Percentiles rank a stretch among this genome's conserved stretches.
Conservation (phyloP, 2,113 vertebrate genomes). For the Leptocoma aspasia region DNA sequence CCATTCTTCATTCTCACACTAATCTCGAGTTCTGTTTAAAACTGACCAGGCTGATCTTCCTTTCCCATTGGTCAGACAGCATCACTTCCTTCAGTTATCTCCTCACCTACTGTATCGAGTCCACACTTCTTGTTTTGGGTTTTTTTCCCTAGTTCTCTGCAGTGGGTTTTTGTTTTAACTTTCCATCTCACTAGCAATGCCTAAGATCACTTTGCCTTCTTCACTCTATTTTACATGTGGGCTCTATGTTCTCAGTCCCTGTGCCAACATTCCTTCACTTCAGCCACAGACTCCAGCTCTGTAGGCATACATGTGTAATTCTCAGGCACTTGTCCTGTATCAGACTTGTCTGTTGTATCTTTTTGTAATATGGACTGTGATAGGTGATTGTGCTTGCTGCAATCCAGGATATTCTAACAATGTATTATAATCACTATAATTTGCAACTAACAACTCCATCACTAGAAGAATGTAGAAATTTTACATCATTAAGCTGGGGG, state of each 20-base stretch:
- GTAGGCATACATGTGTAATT: not conserved
- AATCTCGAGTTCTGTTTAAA: not conserved
- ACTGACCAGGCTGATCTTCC: not conserved
- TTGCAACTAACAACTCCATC: not conserved
- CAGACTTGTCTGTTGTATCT: not conserved
- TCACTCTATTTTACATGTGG: not conserved
- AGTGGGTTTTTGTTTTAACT: not conserved
- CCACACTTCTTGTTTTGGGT: not conserved
- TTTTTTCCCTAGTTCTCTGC: not conserved
- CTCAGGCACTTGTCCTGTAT: not conserved
- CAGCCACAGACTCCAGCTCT: not conserved
- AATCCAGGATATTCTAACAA: not conserved
- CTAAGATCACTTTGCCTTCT: not conserved
- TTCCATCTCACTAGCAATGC: not conserved
- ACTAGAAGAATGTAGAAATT: not conserved
- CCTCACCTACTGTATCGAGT: rapidly evolving
- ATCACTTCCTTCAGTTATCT: not conserved
- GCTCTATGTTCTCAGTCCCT: not conserved
- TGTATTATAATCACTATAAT: not conserved
- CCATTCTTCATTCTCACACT: not conserved
- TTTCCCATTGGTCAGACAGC: not conserved
- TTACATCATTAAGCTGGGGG: not conserved
- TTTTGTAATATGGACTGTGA: not conserved
- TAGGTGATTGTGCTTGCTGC: not conserved
- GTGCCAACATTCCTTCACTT: not conserved